Evolutionary conservation across 2,113 vertebrate species (phyloP).

Genomic region (Ameiurus melas): DNA sequence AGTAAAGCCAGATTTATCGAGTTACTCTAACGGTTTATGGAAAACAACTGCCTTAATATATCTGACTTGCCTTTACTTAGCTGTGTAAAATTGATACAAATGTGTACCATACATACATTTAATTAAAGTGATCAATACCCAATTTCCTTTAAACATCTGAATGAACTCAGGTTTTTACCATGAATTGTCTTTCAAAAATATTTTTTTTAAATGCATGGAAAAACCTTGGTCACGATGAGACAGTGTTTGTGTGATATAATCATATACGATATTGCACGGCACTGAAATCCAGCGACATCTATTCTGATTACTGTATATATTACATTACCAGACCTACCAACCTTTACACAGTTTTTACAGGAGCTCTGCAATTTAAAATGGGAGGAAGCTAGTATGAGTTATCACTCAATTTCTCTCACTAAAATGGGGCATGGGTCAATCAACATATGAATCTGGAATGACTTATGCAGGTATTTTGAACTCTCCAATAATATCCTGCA

Average conservation of each 20-base stretch:
- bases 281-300: background rate
- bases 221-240: background rate
- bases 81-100: background rate
- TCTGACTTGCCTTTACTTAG: slow-evolving; percentile 1
- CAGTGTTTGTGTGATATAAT: background rate
- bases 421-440: background rate
- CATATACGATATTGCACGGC: background rate
- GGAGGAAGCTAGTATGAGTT: background rate
- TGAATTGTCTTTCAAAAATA: background rate
- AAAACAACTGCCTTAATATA: slow-evolving; percentile 25
- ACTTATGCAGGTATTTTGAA: background rate
- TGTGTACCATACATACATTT: background rate
- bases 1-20: slow-evolving; percentile 24
- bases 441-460: background rate
- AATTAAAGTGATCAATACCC: background rate
- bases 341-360: background rate
- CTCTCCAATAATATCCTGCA: background rate
- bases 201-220: background rate
- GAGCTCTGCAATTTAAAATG: background rate
- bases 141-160: background rate
- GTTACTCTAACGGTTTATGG: slow-evolving; percentile 3
- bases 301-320: background rate
- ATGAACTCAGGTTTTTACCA: background rate
- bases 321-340: background rate
- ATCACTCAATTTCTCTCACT: background rate